phyloP scores from a whole-genome alignment of 2,888 invertebrate species.

The Norana najaformis region DNA sequence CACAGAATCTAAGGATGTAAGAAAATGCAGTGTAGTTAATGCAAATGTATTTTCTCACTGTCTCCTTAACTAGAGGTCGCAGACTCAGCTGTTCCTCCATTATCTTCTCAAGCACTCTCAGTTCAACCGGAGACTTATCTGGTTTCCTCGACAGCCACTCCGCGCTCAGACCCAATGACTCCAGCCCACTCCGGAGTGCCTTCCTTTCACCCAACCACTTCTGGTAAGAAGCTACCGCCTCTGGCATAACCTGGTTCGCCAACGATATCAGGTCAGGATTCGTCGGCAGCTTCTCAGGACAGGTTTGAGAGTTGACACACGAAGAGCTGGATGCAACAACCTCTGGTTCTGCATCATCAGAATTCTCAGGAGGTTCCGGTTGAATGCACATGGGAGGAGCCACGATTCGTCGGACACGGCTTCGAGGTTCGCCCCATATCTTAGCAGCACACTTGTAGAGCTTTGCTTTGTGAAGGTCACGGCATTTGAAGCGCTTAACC shows the following conservation, averaged over 20 bases:
- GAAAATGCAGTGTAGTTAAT: too few relatives aligned
- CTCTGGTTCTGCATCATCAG: constrained; percentile 25
- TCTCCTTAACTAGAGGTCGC: not conserved
- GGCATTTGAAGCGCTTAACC: constrained; percentile 51
- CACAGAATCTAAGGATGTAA: too few relatives aligned
- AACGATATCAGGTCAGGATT: not conserved
- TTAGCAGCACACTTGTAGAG: constrained; percentile 57
- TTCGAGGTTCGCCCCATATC: constrained; percentile 57
- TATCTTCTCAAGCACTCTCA: constrained; percentile 50
- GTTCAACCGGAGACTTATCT: constrained; percentile 55
- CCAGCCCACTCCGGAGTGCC: constrained; percentile 52
- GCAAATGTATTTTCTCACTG: not conserved
- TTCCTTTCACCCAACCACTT: constrained; percentile 54
- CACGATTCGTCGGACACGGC: constrained; percentile 52
- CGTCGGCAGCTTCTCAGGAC: not conserved
- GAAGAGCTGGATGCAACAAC: not conserved
- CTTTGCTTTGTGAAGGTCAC: constrained; percentile 54
- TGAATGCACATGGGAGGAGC: constrained; percentile 56
- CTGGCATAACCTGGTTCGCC: not conserved
- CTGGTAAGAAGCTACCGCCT: constrained; percentile 48
- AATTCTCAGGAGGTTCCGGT: not conserved
- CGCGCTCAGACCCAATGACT: constrained; percentile 54
- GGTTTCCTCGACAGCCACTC: constrained; percentile 54
- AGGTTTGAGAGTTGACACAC: not conserved
- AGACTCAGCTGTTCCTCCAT: constrained; percentile 39